phyloP scores from a whole-genome alignment of 2,797 vertebrate genomes.

The Myoxocephalus aenaeus region DNA sequence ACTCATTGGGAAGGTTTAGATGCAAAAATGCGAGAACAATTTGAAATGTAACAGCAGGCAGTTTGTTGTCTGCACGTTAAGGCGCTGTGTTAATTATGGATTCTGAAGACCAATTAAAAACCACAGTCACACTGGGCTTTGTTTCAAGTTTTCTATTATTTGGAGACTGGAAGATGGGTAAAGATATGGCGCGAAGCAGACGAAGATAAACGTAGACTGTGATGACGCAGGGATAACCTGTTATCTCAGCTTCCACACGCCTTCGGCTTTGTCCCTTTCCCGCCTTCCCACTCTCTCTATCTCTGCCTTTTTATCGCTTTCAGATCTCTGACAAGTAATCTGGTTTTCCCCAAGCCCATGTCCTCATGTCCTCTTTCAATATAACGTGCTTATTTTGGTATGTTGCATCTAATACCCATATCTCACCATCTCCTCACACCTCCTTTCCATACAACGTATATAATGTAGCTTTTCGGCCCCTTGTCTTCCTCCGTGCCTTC shows the following conservation, averaged over 20 bases:
- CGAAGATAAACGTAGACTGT: slow-evolving; percentile 69
- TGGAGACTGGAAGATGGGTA: slow-evolving; percentile 70
- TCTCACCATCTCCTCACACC: slow-evolving; percentile 52
- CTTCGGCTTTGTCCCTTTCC: slow-evolving; percentile 78
- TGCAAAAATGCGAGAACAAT: slow-evolving; percentile 63
- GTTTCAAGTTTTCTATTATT: slow-evolving; percentile 82
- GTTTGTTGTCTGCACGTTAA: slow-evolving; percentile 64
- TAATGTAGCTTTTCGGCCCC: slow-evolving; percentile 22
- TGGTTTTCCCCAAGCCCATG: slow-evolving; percentile 60
- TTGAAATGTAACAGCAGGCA: slow-evolving; percentile 63
- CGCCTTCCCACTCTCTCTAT: slow-evolving; percentile 61
- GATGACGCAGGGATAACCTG: slow-evolving; percentile 74
- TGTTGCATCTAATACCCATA: slow-evolving; percentile 55
- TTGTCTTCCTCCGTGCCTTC: slow-evolving; percentile 18
- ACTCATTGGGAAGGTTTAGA: slow-evolving; percentile 43
- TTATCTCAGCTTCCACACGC: slow-evolving; percentile 77
- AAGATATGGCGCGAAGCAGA: slow-evolving; percentile 67
- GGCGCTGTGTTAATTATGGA: slow-evolving; percentile 78
- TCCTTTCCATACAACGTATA: slow-evolving; percentile 29
- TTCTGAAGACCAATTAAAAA: slow-evolving; percentile 82
- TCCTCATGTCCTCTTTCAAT: slow-evolving; percentile 67
- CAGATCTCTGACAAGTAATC: slow-evolving; percentile 71
- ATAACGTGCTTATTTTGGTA: slow-evolving; percentile 66
- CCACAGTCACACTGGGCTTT: slow-evolving; percentile 72
- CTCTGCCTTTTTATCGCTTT: slow-evolving; percentile 63